Evolutionary conservation across 2,888 invertebrate genomes (phyloP), one percentile per base, ranked within the genome.

Genomic region (Hirtodrosophila histrioides): DNA sequence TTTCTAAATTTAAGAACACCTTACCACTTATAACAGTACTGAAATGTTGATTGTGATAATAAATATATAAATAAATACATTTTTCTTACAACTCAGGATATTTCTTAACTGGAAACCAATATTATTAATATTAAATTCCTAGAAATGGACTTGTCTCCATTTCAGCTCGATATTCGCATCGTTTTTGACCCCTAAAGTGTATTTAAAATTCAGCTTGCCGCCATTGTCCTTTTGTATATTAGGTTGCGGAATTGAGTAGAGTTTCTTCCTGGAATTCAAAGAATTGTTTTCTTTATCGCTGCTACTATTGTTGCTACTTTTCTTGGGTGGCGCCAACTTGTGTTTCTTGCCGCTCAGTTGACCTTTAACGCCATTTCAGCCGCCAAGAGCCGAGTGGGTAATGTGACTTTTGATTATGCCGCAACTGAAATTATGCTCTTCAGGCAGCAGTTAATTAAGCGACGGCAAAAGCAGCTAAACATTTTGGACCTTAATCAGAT

Each of bases 381-480:
- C 48, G 53, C 11, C 51, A 27, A 40, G 31, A 43, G 46, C 40
- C 51, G 51, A 66, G 33, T 27, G 56, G 67, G 27, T 71, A 76
- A 74, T 71, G 61, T 53, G 64, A 41, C 65, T 76, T 74, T 74
- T 71, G 63, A 63, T 72, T 68, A 74, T 76, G 77, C 72, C 58
- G 45, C 63, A 68, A 65, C 66, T 64, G 57, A 80, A 84, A 71
- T 68, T 67, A 65, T 65, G 75, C 62, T 76, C 58, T 44, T 44
- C 58, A 31, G 68, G 45, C 37, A 44, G 37, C 62, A 72, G 56
- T 76, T 86, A 81, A 81, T 81, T 84, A 81, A 17, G 17, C 17
- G 17, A 17, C 17, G 17, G 17, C 17, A 17, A 17, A 86, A 75
- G 85, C 75, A 17, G 41, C 45, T 40, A 62, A 51, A 50, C 50